phyloP scores from a whole-genome alignment of 2,113 vertebrate species.

The Phyllostomus discolor region DNA sequence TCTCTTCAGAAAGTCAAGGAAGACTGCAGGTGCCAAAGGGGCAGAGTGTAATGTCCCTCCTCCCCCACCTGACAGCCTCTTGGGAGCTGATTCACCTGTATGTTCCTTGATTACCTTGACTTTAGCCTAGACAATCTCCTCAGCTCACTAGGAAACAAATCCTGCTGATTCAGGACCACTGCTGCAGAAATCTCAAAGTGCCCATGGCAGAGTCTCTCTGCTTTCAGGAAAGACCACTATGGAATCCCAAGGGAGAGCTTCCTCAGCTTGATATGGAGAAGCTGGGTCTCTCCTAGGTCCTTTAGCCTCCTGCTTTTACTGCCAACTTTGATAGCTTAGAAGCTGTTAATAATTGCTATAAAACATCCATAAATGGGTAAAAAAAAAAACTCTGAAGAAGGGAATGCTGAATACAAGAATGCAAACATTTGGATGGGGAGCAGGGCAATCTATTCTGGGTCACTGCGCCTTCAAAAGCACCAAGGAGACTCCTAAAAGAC shows the following conservation, averaged over 20 bases:
- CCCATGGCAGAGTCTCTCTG: neutral
- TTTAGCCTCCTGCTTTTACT: neutral
- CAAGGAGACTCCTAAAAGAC: neutral
- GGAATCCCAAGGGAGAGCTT: neutral
- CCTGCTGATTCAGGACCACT: neutral
- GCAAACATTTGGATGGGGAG: neutral
- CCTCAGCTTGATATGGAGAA: neutral
- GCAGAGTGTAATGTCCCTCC: neutral
- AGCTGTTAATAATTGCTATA: neutral
- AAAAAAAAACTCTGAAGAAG: neutral
- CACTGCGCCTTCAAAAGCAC: neutral
- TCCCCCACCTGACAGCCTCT: neutral
- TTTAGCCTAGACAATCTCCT: neutral
- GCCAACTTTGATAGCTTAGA: neutral
- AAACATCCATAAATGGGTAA: neutral
- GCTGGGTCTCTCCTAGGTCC: neutral
- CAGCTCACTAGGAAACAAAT: neutral
- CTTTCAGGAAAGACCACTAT: neutral
- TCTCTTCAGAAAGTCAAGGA: neutral
- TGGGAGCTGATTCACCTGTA: neutral
- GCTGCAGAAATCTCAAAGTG: neutral
- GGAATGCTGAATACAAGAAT: neutral
- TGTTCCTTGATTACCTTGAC: neutral
- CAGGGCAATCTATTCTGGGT: neutral
- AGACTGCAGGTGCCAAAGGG: neutral